Conservation (phyloP, 2,797 vertebrate genomes). For the Clangula hyemalis region DNA sequence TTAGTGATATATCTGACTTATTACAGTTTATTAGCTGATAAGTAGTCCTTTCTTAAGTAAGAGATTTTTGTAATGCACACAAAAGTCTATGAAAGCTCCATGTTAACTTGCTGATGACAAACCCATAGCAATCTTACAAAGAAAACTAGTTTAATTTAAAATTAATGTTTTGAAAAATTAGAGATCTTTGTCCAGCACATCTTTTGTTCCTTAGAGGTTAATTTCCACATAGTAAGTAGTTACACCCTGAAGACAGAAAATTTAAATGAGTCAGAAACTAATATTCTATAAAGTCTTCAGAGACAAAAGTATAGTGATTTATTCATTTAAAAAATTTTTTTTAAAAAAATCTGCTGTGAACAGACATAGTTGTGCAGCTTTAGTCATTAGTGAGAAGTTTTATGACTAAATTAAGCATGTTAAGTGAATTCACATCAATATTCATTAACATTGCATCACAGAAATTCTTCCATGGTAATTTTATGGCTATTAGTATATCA, state of each 20-base stretch:
- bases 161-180: not conserved
- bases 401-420: not conserved
- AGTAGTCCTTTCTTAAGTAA: conserved; percentile 25
- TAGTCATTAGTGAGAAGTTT: not conserved
- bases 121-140: not conserved
- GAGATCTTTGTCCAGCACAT: not conserved
- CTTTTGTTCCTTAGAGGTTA: not conserved
- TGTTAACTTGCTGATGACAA: conserved; percentile 44
- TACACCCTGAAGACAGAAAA: not conserved
- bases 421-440: not conserved
- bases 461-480: not conserved
- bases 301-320: not conserved
- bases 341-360: not conserved
- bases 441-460: not conserved
- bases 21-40: conserved; percentile 19
- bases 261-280: not conserved
- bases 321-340: not conserved
- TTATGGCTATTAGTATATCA: not conserved
- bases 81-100: conserved; percentile 6
- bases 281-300: not conserved
- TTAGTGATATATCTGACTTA: conserved; percentile 47
- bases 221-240: not conserved
- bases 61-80: not conserved
- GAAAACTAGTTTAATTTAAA: not conserved
- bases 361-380: not conserved